Base-by-base conservation (phyloP, 2,113 vertebrate genomes). In the Sceloporus undulatus region DNA sequence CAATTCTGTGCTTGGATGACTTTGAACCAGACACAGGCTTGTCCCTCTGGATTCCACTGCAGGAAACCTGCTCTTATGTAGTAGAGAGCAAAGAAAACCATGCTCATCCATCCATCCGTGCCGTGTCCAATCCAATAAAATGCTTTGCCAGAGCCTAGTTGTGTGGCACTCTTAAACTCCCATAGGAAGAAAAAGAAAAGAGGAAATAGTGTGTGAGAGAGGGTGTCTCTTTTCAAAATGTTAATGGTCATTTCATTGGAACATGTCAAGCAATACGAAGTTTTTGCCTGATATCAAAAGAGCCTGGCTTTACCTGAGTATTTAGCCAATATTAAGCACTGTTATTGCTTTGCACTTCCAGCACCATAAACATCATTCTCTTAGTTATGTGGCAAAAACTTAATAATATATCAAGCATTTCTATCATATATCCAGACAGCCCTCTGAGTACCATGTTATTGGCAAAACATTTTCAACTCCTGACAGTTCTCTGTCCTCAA, bases 321-420 rank as follows among this genome's bases (percentile, higher is more conserved):
- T 76, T 93, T 87, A 91, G 29, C 75, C 86, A 79, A 0, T 76
- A 83, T 27, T 68, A 59, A 56, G 79, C 5, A 1, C 68, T 9
- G 42, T 88, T 76, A n/a, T 66, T 56, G 54, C 62, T 88, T 92
- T 79, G 19, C 79, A 59, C 38, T 73, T 82, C 82, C 82, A 56
- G 71, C 65, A 27, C 40, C 19, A 79, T 70, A 74, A 0, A 0
- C 25, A 84, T 29, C 42, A n/a, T 75, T 93, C 56, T 27, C 56
- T 54, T 85, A 88, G 65, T 83, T 82, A 3, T 82, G 86, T 23
- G 70, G 19, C 29, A 29, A 65, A 29, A 74, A 27, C n/a, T 54
- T 74, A n/a, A 73, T 82, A 79, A 85, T 27, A 84, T n/a, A 56
- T 38, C 74, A 79, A 0, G 27, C 59, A 34, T 75, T 91, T 87